These are phyloP conservation scores for Sardina pilchardus DNA, from an alignment of 2,113 vertebrate species.

Conservation along the genomic window DNA sequence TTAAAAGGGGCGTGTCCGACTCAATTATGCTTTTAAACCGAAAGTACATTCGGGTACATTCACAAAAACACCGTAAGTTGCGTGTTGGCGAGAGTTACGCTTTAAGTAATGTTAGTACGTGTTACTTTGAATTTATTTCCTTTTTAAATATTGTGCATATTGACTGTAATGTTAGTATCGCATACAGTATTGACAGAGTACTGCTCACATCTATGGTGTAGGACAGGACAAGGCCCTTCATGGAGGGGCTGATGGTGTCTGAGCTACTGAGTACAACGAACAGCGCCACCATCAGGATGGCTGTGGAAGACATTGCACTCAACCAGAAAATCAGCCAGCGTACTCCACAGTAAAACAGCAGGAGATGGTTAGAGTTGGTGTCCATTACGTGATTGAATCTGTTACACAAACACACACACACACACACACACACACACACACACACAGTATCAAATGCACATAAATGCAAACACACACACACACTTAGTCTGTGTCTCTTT, in stretches of 20 bases:
- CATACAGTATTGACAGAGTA: too few relatives aligned
- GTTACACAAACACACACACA: conserved; percentile 39
- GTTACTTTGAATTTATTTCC: too few relatives aligned
- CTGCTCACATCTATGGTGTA: conserved; percentile 80
- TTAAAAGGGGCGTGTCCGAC: too few relatives aligned
- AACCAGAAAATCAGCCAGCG: conserved; percentile 78
- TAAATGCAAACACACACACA: not conserved
- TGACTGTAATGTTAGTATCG: too few relatives aligned
- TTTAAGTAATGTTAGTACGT: too few relatives aligned
- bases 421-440: too few relatives aligned
- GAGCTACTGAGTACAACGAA: conserved; percentile 72
- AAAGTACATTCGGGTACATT: too few relatives aligned
- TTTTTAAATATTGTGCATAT: too few relatives aligned
- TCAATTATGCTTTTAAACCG: too few relatives aligned
- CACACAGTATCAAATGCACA: conserved; percentile 3
- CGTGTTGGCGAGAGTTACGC: too few relatives aligned
- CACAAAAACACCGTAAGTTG: too few relatives aligned
- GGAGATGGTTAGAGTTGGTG: conserved; percentile 70
- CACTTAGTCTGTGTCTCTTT: too few relatives aligned
- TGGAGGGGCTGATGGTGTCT: conserved; percentile 56
- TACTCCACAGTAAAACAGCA: conserved; percentile 72
- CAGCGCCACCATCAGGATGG: conserved; percentile 68
- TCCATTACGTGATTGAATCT: conserved; percentile 78
- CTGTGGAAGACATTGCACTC: conserved; percentile 64
- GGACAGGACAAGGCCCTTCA: conserved; percentile 77